Evolutionary conservation across 2,113 vertebrate genomes (phyloP), one percentile per base, ranked within the genome.

Genomic region (Columbina picui): DNA sequence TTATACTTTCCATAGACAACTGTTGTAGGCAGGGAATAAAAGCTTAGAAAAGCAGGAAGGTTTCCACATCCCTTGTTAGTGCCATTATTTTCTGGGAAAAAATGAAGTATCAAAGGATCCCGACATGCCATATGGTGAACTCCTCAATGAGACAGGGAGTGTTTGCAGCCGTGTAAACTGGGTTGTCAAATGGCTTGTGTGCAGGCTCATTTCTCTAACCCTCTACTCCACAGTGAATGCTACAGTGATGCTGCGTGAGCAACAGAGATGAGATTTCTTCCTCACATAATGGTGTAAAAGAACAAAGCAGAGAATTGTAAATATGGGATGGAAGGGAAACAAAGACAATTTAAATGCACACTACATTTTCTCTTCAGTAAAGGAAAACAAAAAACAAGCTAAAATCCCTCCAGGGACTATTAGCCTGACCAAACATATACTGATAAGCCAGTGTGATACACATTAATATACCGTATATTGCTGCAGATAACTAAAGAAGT

Each of bases 371-470:
- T 77, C 79, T 43, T 8, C 30, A 57, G 8, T 30, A 60, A 68
- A 83, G 32, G 7, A 63, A 79, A 75, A 43, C 9, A 56, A 26
- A 81, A 90, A 90, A 60, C 38, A 93, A 88, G 12, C 14, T 47
- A 17, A 89, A 90, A 86, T 84, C 45, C 21, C 63, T 74, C 16
- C 55, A 80, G 67, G 55, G 45, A 68, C 45, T 61, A 4, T 41
- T 81, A 69, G 15, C 7, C 36, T 80, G 45, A 23, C 73, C 12
- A 79, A 79, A 64, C 12, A 53, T 25, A 38, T 9, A 65, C 30
- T 29, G 63, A 61, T 60, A 71, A 38, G 18, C 6, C 43, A 43
- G 38, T 0, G 0, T 27, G 23, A 0, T 1, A 47, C n/a, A 57
- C 50, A 17, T 69, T 73, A 83, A 74, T 25, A n/a, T 32, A 53